Evolutionary conservation across 2,113 vertebrate genomes (phyloP), one percentile per base, ranked within the genome.

Genomic region (Onychostruthus taczanowskii): DNA sequence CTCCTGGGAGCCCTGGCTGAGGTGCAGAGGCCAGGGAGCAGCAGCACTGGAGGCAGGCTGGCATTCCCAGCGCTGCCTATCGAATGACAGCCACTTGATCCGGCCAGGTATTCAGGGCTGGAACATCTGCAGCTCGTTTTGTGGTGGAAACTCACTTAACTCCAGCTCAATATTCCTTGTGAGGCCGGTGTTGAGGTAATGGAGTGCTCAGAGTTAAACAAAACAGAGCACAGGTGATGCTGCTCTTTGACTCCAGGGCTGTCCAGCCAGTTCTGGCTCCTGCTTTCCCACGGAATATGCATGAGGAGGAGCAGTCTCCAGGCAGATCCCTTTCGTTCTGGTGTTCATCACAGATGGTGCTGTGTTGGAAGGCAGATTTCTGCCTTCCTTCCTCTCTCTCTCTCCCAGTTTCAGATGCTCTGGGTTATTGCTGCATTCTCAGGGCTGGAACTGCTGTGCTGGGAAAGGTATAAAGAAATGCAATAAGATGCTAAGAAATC

Each of bases 41-140:
- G 94, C 90, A 70, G 63, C 55, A 1, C 49, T 79, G 15, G 67
- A 72, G 70, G 89, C 87, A 82, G 87, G 33, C 96, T 96, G 93
- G 75, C 68, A 58, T 95, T 81, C 92, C 85, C 70, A 82, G 93
- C 3, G 78, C 76, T 86, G 52, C 59, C 3, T 92, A 59, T 95
- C 92, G 6, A 62, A 68, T 89, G 73, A 41, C 89, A 59, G 56
- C 87, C 94, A 70, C 90, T 93, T n/a, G 62, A 93, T 96, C 82
- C 7, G 14, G 64, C 62, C 73, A 15, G 23, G 53, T 68, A 21
- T 68, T 91, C 80, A 23, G 77, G 66, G 87, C 81, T 73, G 9
- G 53, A 93, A 91, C 94, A 94, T 95, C 96, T 97, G 97, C 68
- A 74, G 58, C 93, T 94, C 95, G 44, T 97, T 96, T 87, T 89